Evolutionary conservation across 1,140 invertebrate species (phyloP).

Genomic region (Antheraea pernyi): DNA sequence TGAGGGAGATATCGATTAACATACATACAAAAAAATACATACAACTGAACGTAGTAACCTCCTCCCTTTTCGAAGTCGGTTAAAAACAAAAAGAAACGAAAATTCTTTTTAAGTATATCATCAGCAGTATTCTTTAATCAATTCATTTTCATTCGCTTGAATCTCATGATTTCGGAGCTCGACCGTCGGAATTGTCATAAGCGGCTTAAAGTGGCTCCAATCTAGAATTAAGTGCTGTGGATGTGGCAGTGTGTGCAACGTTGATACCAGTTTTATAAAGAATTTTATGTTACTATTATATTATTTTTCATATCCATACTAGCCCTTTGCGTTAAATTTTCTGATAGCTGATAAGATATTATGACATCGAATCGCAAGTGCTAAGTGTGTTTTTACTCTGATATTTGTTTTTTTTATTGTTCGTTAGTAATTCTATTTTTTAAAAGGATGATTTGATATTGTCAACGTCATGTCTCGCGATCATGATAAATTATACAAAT

Average conservation of each 20-base stretch:
- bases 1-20: no score
- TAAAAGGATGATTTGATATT: no score
- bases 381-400: no score
- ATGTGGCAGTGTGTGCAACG: not conserved
- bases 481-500: no score
- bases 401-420: no score
- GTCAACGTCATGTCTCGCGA: no score
- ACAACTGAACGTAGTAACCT: no score
- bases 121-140: slow-evolving; percentile 5
- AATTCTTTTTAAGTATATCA: not conserved
- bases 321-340: not conserved
- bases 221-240: slow-evolving; percentile 25
- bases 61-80: no score
- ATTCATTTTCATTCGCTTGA: slow-evolving; percentile 25
- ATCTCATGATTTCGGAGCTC: slow-evolving; percentile 14
- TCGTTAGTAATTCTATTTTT: no score
- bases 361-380: no score
- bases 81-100: not conserved
- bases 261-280: slow-evolving; percentile 2
- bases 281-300: not conserved
- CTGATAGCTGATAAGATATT: no score
- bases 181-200: slow-evolving; percentile 33
- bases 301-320: not conserved
- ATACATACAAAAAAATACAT: no score
- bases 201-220: slow-evolving; percentile 34